A percentile compares a stretch with the other conserved stretches of the same genome.
These are phyloP conservation scores for Pristis pectinata DNA, from an alignment of 2,797 vertebrate species.

Conservation along the genomic window DNA sequence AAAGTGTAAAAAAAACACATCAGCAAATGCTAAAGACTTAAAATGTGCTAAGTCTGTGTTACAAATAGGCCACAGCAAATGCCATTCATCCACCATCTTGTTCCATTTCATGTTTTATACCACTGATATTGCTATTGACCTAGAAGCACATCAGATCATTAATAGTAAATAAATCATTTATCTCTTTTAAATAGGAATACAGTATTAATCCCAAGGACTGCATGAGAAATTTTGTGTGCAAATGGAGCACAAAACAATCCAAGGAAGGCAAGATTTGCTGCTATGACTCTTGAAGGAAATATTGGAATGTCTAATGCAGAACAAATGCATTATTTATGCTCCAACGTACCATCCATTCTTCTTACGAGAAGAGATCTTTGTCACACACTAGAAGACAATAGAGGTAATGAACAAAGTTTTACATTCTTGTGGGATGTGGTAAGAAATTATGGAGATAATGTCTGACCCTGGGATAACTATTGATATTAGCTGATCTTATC, in stretches of 20 bases:
- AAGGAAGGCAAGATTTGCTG: background rate
- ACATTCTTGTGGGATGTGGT: background rate
- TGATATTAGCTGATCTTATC: background rate
- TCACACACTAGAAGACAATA: background rate
- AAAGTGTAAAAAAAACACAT: background rate
- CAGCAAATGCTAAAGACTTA: background rate
- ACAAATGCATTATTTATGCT: background rate
- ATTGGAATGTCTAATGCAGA: background rate
- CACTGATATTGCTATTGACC: background rate
- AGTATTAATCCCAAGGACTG: background rate
- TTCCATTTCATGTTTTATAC: background rate
- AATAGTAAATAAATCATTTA: background rate
- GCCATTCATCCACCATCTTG: background rate
- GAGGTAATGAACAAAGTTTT: background rate
- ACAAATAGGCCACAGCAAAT: background rate
- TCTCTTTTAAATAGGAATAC: background rate
- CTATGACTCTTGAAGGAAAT: no score
- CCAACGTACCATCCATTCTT: background rate
- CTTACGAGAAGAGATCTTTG: background rate
- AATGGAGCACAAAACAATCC: background rate
- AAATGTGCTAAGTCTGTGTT: background rate
- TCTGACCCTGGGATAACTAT: background rate
- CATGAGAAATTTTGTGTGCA: background rate
- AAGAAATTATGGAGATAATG: background rate
- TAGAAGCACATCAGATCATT: background rate